These are phyloP conservation scores for Apodemia duryi DNA, from an alignment of 2,888 invertebrate genomes.

Conservation along the genomic window DNA sequence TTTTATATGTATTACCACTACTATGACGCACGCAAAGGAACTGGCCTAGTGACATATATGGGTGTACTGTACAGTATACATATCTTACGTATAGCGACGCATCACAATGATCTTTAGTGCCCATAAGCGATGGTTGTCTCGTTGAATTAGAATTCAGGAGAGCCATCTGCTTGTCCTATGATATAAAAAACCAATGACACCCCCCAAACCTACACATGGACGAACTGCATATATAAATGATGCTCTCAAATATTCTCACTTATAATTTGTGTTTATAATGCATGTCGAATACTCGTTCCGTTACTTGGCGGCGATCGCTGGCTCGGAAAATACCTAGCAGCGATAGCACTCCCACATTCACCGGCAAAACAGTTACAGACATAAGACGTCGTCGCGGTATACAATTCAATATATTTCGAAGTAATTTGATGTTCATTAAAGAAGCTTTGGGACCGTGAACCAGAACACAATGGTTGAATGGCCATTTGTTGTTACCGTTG, in stretches of 20 bases:
- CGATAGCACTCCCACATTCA: constrained; percentile 51
- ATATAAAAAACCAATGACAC: background rate
- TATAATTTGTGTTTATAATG: constrained; percentile 77
- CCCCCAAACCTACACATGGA: constrained; percentile 2
- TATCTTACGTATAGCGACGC: too few species aligned
- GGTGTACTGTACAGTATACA: too few species aligned
- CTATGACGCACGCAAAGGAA: too few species aligned
- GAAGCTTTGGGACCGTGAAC: constrained; percentile 78
- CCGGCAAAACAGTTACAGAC: constrained; percentile 61
- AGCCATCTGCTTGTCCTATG: too few species aligned
- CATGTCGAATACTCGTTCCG: constrained; percentile 76
- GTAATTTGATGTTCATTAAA: constrained; percentile 79
- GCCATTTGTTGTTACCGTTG: constrained; percentile 75
- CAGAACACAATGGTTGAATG: constrained; percentile 79
- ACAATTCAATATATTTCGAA: constrained; percentile 78
- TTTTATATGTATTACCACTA: too few species aligned
- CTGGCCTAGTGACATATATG: too few species aligned
- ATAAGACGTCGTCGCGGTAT: constrained; percentile 69
- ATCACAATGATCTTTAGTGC: too few species aligned
- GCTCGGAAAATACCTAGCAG: constrained; percentile 52
- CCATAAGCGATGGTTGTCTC: too few species aligned
- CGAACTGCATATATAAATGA: constrained; percentile 43
- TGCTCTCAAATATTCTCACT: constrained; percentile 75
- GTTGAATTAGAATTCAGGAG: too few species aligned
- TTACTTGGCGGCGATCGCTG: constrained; percentile 67